Conservation (phyloP, 1,140 invertebrate species). For the Brachionus rotundiformis region DNA sequence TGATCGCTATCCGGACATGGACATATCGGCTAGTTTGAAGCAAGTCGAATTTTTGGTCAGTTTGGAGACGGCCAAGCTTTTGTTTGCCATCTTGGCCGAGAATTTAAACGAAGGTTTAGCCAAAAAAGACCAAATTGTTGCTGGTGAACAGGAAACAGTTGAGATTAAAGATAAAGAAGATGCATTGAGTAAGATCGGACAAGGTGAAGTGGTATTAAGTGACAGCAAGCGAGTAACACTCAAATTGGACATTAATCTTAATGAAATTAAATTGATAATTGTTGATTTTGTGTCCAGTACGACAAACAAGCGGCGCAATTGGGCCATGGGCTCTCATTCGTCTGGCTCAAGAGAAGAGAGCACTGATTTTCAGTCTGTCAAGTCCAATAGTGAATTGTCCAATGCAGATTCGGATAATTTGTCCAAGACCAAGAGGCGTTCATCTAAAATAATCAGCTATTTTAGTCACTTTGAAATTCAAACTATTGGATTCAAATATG, state of each 20-base stretch:
- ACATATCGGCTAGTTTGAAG: not conserved
- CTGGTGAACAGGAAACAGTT: not conserved
- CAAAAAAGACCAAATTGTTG: not conserved
- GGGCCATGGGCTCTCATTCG: not conserved
- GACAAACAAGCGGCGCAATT: not conserved
- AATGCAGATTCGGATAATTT: slow-evolving; percentile 70
- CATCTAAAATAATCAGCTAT: too few species aligned
- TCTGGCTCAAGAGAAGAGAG: not conserved
- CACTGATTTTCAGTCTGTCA: slow-evolving; percentile 55
- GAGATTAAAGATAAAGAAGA: not conserved
- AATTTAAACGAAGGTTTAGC: slow-evolving; percentile 43
- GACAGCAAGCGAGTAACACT: not conserved
- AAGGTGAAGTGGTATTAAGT: too few species aligned
- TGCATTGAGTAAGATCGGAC: too few species aligned
- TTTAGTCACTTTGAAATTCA: slow-evolving; percentile 73
- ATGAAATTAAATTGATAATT: slow-evolving; percentile 36
- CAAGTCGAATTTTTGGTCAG: slow-evolving; percentile 10
- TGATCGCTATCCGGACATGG: not conserved
- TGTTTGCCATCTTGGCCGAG: slow-evolving; percentile 41
- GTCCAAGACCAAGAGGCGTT: slow-evolving; percentile 60
- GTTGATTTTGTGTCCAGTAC: not conserved
- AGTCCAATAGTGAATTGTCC: slow-evolving; percentile 61
- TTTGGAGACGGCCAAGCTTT: not conserved
- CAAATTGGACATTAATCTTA: slow-evolving; percentile 18
- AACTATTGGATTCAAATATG: slow-evolving; percentile 67